Base-by-base conservation (phyloP, 2,888 invertebrate species). In the Eumacrocentrus americanus region DNA sequence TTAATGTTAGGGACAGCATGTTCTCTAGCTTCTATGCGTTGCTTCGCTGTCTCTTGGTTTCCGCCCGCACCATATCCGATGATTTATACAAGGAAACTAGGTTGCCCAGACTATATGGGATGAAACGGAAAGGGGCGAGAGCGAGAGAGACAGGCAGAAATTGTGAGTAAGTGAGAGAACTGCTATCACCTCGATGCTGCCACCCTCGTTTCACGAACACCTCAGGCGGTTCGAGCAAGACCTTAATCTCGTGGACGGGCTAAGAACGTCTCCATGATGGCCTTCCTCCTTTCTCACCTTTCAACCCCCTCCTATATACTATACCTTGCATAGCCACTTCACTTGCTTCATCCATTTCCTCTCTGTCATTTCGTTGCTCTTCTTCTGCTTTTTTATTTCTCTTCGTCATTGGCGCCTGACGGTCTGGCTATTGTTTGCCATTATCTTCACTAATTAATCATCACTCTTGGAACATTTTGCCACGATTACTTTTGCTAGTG, bases 1-100 rank as follows among this genome's bases (percentile, higher is more conserved):
- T 66, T 61, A 52, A 66, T 64, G 53, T 58, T 42, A 37, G 54
- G 58, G n/a, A 55, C 56, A 55, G 58, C 52, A 47, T 58, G 62
- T 64, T 58, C n/a, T n/a, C n/a, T n/a, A n/a, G n/a, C n/a, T 58
- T 54, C 55, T 54, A 47, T 51, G 25, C 18, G 38, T 16, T 14
- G 22, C 23, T 25, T 56, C 16, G 37, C 23, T 35, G 25, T 44
- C 4, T n/a, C n/a, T n/a, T 29, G 29, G 29, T 9, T 4, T 29
- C 29, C 29, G 29, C 29, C 29, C 9, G 29, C 29, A 29, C 29
- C 4, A 54, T 56, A 65, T 62, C 57, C 54, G 42, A 63, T 61
- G 62, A 65, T 65, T 65, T 65, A 65, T 65, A 63, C 57, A 25
- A 29, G 18, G 35, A 50, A 4, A 50, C 12, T 35, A 16, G 18